These are phyloP conservation scores for Philhelius pedissequus DNA, from an alignment of 2,888 invertebrate species.

Conservation along the genomic window DNA sequence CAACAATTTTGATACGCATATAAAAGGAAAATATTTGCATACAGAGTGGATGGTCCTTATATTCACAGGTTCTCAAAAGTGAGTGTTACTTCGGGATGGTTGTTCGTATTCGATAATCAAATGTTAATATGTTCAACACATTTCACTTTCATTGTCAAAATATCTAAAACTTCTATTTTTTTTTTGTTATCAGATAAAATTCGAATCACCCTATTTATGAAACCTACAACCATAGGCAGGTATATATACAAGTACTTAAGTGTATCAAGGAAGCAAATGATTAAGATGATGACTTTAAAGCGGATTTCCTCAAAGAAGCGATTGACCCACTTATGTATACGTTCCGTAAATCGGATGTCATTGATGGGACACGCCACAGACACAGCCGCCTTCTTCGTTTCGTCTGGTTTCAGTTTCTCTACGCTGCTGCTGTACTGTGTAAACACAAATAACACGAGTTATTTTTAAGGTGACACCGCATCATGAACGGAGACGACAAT, in stretches of 20 bases:
- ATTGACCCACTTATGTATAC: slow-evolving; percentile 60
- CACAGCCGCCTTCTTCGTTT: slow-evolving; percentile 21
- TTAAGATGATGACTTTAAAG: slow-evolving; percentile 27
- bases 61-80: no score
- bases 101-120: no score
- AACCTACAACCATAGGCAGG: no score
- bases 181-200: background rate
- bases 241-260: background rate
- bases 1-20: no score
- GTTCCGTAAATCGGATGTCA: slow-evolving; percentile 25
- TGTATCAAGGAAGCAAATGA: slow-evolving; percentile 19
- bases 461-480: slow-evolving; percentile 8
- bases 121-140: no score
- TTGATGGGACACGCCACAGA: slow-evolving; percentile 12
- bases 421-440: background rate
- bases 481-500: background rate
- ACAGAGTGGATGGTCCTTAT: no score
- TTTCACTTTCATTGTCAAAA: no score
- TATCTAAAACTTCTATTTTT: no score
- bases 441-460: slow-evolving; percentile 12
- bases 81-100: no score
- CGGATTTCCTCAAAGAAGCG: slow-evolving; percentile 36
- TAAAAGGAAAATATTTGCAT: no score
- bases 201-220: background rate
- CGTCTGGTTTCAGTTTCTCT: background rate